These are phyloP conservation scores for Smutsia gigantea DNA, from an alignment of 2,797 vertebrate species.

Conservation along the genomic window DNA sequence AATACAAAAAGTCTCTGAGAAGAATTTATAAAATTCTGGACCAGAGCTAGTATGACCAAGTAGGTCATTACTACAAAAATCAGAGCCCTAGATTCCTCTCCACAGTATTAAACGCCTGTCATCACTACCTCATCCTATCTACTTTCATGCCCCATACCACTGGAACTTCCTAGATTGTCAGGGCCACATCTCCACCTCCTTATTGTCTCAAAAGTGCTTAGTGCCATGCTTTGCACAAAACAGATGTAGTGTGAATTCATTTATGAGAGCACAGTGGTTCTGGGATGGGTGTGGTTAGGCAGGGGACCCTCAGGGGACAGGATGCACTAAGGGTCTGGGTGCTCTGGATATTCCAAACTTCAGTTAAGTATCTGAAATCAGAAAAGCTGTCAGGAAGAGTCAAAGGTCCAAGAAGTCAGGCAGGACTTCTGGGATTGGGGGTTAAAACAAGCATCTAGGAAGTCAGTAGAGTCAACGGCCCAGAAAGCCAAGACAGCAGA, in stretches of 20 bases:
- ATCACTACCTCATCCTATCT: neutral
- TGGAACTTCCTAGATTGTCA: neutral
- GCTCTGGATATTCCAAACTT: neutral
- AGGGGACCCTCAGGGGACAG: neutral
- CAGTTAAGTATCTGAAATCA: neutral
- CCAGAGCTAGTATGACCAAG: neutral
- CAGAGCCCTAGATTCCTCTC: neutral
- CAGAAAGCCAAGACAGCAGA: neutral
- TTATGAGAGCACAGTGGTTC: neutral
- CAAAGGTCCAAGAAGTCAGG: neutral
- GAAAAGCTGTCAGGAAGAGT: neutral
- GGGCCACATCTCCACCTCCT: neutral
- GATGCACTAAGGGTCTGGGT: neutral
- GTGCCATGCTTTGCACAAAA: neutral
- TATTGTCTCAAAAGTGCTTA: neutral
- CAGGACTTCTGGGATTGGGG: neutral
- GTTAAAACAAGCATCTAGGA: neutral
- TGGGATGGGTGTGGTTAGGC: neutral
- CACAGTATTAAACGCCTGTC: neutral
- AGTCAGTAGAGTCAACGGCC: neutral
- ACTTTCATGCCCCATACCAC: neutral
- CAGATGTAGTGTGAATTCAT: neutral
- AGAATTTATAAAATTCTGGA: conserved; percentile 6
- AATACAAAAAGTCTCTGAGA: neutral
- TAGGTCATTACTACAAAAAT: neutral